A percentile compares a stretch with the other conserved stretches of the same genome.
These are phyloP conservation scores for Pseudorhiza aurosa DNA, from an alignment of 30 jellyfish, hydroid and myxozoan species.

Conservation along the genomic window DNA sequence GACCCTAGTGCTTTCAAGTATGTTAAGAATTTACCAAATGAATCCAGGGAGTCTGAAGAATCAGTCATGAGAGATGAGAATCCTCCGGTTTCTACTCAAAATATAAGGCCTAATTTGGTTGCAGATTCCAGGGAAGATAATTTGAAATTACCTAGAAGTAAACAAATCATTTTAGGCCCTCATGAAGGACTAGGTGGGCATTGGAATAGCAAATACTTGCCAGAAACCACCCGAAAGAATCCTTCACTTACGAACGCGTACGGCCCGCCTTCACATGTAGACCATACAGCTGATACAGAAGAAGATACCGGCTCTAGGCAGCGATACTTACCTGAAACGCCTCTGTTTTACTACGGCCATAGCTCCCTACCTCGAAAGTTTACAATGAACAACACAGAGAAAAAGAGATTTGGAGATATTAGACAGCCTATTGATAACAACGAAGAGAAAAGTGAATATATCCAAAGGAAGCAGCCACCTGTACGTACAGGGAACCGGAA, in stretches of 20 bases:
- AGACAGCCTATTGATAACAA: not conserved
- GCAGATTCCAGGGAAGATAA: too few relatives aligned
- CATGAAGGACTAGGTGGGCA: not conserved
- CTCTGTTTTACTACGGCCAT: conserved; percentile 60
- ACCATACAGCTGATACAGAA: not conserved
- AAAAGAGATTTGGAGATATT: conserved; percentile 6
- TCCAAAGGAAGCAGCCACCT: not conserved
- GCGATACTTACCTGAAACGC: conserved; percentile 45
- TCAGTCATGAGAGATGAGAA: not conserved
- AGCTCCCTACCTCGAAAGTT: conserved; percentile 65
- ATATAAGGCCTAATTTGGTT: too few relatives aligned
- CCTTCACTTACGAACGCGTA: not conserved
- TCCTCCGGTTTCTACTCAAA: too few relatives aligned
- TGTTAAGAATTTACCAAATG: not conserved
- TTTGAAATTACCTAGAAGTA: too few relatives aligned
- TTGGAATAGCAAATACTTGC: not conserved
- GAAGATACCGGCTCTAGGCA: conserved; percentile 27
- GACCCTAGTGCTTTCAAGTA: not conserved
- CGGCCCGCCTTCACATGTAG: not conserved
- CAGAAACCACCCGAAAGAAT: not conserved
- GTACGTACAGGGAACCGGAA: not conserved
- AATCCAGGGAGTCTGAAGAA: not conserved
- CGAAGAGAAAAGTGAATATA: not conserved
- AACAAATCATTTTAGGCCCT: too few relatives aligned
- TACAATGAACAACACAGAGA: conserved; percentile 24